Base-by-base conservation (phyloP, 2,888 invertebrate species). In the Brenthis hecate region DNA sequence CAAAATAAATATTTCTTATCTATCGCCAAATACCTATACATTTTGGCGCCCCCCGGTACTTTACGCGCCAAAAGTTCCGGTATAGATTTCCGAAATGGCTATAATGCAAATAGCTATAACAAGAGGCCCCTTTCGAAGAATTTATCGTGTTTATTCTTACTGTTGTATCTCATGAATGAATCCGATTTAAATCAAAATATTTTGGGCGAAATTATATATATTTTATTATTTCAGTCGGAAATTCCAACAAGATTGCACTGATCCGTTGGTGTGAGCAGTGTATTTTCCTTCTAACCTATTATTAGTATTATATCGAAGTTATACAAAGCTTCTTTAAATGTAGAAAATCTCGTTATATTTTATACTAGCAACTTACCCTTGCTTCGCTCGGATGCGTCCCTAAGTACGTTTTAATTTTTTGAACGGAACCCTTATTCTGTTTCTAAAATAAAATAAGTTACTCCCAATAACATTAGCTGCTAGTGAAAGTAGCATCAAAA, bases 41-140 rank as follows among this genome's bases (percentile, higher is more conserved):
- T 32, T 62, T 66, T 68, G 71, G 71, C 65, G 65, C 63, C 62
- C 28, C 48, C 43, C 28, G 32, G 61, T 62, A 43, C 51, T 48
- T 67, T 57, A 23, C 62, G 19, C 56, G 71, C 68, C 68, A 71
- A 71, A 63, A 58, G 56, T 61, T 68, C 57, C 56, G 62, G 66
- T 66, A 36, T 55, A 62, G 28, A 50, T 68, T 65, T 71, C 68
- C 63, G 71, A 65, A 55, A 65, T 68, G 65, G 71, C 68, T 32
- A 57, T 57, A 54, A 16, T 53, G 48, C 54, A 56, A 62, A 54
- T 62, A 43, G 23, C 53, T 36, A 19, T 23, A 43, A 32, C 53
- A 62, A 54, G 62, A 53, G 62, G 62, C 62, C 62, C 16, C 53
- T 53, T 62, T 43, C 62, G 51, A 16, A 13, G 53, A 62, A 62